These are phyloP conservation scores for Lepidothrix coronata DNA, from an alignment of 2,113 vertebrate species.

Conservation along the genomic window DNA sequence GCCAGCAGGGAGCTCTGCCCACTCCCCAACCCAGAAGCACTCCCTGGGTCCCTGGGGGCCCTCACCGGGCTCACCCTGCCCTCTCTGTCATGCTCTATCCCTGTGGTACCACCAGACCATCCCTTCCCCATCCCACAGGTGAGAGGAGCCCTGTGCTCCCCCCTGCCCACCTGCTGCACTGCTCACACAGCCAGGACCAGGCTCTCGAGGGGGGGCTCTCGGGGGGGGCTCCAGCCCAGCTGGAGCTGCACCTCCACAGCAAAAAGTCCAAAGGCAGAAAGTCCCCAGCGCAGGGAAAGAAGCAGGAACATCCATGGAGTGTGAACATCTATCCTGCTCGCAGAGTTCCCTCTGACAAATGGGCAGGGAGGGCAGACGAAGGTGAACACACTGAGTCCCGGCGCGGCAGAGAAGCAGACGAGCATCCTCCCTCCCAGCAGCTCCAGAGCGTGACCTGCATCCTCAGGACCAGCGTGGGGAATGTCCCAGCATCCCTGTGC, in stretches of 20 bases:
- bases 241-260: not conserved
- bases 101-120: not conserved
- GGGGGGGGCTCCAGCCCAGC: not conserved
- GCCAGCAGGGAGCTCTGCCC: not conserved
- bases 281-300: not conserved
- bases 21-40: not conserved
- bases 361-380: not conserved
- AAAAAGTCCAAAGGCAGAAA: not conserved
- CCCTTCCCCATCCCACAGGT: rapidly evolving
- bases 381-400: not conserved
- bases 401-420: rapidly evolving
- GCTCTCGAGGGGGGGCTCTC: rapidly evolving
- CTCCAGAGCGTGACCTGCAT: not conserved
- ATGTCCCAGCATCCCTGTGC: rapidly evolving
- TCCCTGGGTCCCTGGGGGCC: rapidly evolving
- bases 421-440: not conserved
- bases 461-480: not conserved
- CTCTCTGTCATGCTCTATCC: not conserved
- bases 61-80: rapidly evolving
- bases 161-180: not conserved
- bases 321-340: not conserved
- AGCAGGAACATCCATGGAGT: not conserved
- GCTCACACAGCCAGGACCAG: rapidly evolving
- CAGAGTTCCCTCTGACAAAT: not conserved
- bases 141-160: not conserved